phyloP scores from a whole-genome alignment of 2,797 vertebrate genomes.

The Morelia viridis region DNA sequence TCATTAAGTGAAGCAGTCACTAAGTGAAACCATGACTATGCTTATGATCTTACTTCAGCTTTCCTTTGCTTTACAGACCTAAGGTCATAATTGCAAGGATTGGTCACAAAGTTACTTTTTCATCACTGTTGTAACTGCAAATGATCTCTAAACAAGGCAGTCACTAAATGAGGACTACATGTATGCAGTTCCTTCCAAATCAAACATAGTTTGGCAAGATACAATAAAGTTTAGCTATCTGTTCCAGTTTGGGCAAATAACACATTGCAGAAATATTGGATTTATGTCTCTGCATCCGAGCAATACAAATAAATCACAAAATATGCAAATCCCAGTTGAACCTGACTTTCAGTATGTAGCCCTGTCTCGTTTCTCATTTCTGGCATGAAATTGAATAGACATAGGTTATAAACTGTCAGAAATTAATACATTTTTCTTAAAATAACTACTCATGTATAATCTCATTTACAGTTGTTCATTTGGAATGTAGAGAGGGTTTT shows the following conservation, averaged over 20 bases:
- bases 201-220: conserved; percentile 58
- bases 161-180: too few relatives aligned
- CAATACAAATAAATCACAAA: conserved; percentile 54
- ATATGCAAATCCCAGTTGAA: conserved; percentile 32
- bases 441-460: not conserved
- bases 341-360: conserved; percentile 36
- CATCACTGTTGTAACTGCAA: too few relatives aligned
- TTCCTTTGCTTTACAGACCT: too few relatives aligned
- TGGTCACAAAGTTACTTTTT: too few relatives aligned
- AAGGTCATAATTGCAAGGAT: too few relatives aligned
- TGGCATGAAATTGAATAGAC: not conserved
- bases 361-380: not conserved
- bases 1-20: too few relatives aligned
- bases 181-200: conserved; percentile 62
- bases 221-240: conserved; percentile 55
- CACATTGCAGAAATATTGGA: conserved; percentile 49
- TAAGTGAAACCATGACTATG: too few relatives aligned
- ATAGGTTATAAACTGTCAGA: not conserved
- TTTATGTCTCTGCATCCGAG: conserved; percentile 62
- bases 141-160: too few relatives aligned
- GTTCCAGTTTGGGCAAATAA: conserved; percentile 52
- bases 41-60: too few relatives aligned
- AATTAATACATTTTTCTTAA: not conserved
- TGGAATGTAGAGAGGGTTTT: not conserved
- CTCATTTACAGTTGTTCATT: fast-evolving